Evolutionary conservation across 2,113 vertebrate species (phyloP), one percentile per base, ranked within the genome.

Genomic region (Cyprinodon tularosa): DNA sequence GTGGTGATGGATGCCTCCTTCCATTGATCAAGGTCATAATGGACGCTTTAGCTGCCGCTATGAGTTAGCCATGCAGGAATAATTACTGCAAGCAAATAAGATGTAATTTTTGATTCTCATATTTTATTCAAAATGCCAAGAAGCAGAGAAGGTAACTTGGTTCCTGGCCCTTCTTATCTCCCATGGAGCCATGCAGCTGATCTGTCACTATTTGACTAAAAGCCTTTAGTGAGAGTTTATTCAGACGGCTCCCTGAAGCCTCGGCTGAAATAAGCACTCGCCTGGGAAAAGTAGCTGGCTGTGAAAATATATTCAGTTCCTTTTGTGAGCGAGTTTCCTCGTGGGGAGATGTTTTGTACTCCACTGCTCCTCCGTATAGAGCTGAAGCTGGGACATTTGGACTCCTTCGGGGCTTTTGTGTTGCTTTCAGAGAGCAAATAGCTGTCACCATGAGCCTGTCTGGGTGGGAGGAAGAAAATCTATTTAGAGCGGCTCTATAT

Each of bases 1-100:
- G 12, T n/a, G 47, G 6, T 0, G 0, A 11, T 5, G 11, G 40
- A n/a, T 11, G 29, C 22, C 45, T 48, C 73, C 65, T 62, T 53
- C 12, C 66, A 38, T n/a, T 81, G 70, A 85, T 83, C 66, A 15
- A 68, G 68, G 39, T 73, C 62, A 76, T 62, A 81, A 71, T 62
- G 47, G 66, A 62, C 45, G 22, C 62, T 68, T 76, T 65, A 65
- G 77, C 74, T 10, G 38, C 66, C 68, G 61, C 66, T 9, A 20
- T 17, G 66, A 78, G 14, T 76, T 62, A 57, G 72, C 38, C n/a
- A 77, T 57, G 57, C 65, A 57, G 6, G 59, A 77, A 80, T 60
- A 81, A 79, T 81, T 66, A 62, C 40, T 1, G 3, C 53, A 2
- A n/a, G 45, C 17, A 45, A 84, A 68, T 44, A 68, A 53, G 37